Base-by-base conservation (phyloP, 2,888 invertebrate species). In the Drosophila stalkeri region DNA sequence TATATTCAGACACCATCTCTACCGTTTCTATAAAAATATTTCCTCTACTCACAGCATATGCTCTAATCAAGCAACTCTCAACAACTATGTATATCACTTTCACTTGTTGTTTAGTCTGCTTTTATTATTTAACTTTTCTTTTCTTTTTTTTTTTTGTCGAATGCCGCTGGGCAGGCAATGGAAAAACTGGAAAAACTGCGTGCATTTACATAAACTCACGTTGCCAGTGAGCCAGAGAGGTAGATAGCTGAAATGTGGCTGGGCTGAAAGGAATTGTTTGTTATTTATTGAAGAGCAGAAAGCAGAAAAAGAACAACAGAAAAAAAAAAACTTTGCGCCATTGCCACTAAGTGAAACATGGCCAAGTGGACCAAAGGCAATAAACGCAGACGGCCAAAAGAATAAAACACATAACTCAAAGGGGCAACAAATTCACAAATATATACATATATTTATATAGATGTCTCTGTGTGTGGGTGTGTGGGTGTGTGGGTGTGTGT, bases 151-250 rank as follows among this genome's bases (percentile, higher is more conserved):
- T 23, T 18, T 31, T 31, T n/a, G 3, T 18, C 49, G 7, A n/a
- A 6, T 18, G 35, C 33, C 37, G 9, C 8, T 35, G 14, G 31
- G 47, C 68, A 35, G 46, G 51, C 64, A 68, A 56, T 23, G 57
- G 41, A n/a, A 72, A 85, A 68, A 75, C n/a, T n/a, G n/a, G n/a
- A n/a, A n/a, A n/a, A n/a, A n/a, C 49, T 56, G 64, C 20, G 33
- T 43, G 55, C 60, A 77, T 76, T 66, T 70, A 64, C 78, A 78
- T 86, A 86, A 78, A 72, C 78, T 70, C 68, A 59, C 62, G 49
- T 64, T 69, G 56, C 51, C 14, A 35, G 8, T 20, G 14, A 3
- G 7, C 49, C 6, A 9, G n/a, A 11, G 27, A n/a, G n/a, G 31
- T 12, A 7, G 51, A 8, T 43, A 33, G 37, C 46, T 37, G 64